phyloP scores from a whole-genome alignment of 2,113 vertebrate species.

The Spermophilus dauricus region DNA sequence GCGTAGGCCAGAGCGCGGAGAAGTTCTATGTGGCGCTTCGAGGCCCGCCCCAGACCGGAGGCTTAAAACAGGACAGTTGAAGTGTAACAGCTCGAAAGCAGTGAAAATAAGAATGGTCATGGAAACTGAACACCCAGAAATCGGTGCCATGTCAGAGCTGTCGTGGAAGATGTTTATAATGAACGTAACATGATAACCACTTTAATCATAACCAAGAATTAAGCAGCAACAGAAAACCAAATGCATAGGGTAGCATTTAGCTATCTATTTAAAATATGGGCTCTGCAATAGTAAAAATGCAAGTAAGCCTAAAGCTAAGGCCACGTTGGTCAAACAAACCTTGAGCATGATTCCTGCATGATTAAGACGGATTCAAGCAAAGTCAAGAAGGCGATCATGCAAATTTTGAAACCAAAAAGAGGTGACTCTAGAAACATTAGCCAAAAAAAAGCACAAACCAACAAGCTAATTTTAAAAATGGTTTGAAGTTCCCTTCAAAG shows the following conservation, averaged over 20 bases:
- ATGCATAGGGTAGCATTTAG: not conserved
- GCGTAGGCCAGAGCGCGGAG: fast-evolving
- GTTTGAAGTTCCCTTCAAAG: slow-evolving; percentile 53
- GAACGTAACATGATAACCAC: not conserved
- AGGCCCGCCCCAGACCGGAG: no score
- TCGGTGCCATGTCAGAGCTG: not conserved
- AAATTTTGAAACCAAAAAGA: slow-evolving; percentile 74
- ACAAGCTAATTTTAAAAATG: slow-evolving; percentile 14
- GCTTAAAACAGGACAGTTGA: not conserved
- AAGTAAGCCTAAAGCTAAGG: not conserved
- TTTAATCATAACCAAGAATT: not conserved
- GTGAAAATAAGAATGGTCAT: not conserved
- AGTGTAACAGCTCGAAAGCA: not conserved
- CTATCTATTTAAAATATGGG: not conserved
- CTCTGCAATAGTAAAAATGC: not conserved
- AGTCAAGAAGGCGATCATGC: slow-evolving; percentile 64
- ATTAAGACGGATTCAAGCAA: not conserved
- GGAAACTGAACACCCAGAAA: not conserved
- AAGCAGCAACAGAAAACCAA: not conserved
- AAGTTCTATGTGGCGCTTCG: fast-evolving
- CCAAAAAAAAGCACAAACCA: slow-evolving; percentile 52
- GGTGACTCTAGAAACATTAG: slow-evolving; percentile 43
- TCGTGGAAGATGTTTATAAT: not conserved
- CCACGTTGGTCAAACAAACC: not conserved
- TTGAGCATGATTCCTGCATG: slow-evolving; percentile 8